Percentiles rank a stretch among this genome's conserved stretches.
These are phyloP conservation scores for Sebastes umbrosus DNA, from an alignment of 2,797 vertebrate genomes.

Conservation along the genomic window DNA sequence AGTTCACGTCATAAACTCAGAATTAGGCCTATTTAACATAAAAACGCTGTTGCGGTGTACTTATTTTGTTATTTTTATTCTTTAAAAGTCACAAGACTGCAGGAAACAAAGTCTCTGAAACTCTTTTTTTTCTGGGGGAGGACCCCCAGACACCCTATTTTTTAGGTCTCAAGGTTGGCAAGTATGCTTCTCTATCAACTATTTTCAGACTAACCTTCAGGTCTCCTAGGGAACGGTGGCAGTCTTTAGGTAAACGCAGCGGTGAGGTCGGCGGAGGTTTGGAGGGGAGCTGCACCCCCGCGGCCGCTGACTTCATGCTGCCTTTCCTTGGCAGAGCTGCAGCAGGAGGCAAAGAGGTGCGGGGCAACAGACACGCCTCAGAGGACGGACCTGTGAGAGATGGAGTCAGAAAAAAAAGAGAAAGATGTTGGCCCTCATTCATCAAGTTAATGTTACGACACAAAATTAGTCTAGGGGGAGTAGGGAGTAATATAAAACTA, in stretches of 20 bases:
- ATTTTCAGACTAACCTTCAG: conserved; percentile 83
- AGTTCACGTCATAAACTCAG: no score
- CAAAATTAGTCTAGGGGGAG: not conserved
- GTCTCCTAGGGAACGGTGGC: conserved; percentile 92
- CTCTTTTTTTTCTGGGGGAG: no score
- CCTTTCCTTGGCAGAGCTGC: conserved; percentile 82
- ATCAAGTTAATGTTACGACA: not conserved
- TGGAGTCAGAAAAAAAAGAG: not conserved
- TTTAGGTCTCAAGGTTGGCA: no score
- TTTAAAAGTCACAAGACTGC: no score
- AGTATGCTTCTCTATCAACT: not conserved
- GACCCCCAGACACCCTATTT: no score
- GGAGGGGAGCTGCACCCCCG: conserved; percentile 74
- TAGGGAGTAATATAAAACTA: not conserved
- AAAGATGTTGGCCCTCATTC: not conserved
- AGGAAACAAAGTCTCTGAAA: no score
- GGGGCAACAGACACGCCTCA: conserved; percentile 84
- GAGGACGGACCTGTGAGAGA: conserved; percentile 81
- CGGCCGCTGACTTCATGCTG: conserved; percentile 80
- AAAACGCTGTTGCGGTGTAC: no score
- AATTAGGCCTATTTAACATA: no score
- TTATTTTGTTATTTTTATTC: no score
- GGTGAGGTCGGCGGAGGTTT: conserved; percentile 76
- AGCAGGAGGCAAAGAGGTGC: conserved; percentile 76
- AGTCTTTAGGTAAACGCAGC: conserved; percentile 85